Base-by-base conservation (phyloP, 53 echinoderm and acorn worm species). In the Actinopyga echinites region DNA sequence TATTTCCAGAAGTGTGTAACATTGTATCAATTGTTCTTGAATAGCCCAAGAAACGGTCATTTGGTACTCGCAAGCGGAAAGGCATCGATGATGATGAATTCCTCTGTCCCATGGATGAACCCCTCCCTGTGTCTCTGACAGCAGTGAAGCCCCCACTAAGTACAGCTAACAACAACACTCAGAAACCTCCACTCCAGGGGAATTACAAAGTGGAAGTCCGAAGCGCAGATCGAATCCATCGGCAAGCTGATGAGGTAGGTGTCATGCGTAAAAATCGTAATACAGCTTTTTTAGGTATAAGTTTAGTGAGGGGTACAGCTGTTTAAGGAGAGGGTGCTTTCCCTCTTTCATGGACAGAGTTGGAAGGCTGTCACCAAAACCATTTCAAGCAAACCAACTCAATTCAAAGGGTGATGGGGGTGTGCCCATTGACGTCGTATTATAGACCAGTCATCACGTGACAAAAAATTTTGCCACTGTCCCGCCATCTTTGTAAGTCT, bases 51-150 rank as follows among this genome's bases (percentile, higher is more conserved):
- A 96, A 96, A 82, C 87, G 90, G 15, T 52, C 93, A 5, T 93
- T 92, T 71, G 88, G 85, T 0, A 80, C 69, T 54, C 89, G 88
- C n/a, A 93, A 91, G 79, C 82, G 78, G 57, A 71, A 78, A 56
- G 92, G 93, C 20, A 69, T 74, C 12, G 96, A 96, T 24, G 83
- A 82, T 20, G 96, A 96, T 13, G 96, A 96, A 69, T 94, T 90
- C 59, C 57, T 96, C 11, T 96, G 96, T 73, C 96, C 96, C n/a
- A 91, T 96, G 91, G 91, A 96, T 63, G 79, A 92, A 31, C 91
- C 89, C 57, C 67, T 85, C 44, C 96, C 93, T 49, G 83, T 86
- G 53, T 68, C 57, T 15, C 30, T 91, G 69, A 88, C 30, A 49
- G 40, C 87, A 26, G 57, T 56, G 31, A 33, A 56, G 24, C 62